These are phyloP conservation scores for Danionella cerebrum DNA, from an alignment of 2,113 vertebrate genomes.

Conservation along the genomic window DNA sequence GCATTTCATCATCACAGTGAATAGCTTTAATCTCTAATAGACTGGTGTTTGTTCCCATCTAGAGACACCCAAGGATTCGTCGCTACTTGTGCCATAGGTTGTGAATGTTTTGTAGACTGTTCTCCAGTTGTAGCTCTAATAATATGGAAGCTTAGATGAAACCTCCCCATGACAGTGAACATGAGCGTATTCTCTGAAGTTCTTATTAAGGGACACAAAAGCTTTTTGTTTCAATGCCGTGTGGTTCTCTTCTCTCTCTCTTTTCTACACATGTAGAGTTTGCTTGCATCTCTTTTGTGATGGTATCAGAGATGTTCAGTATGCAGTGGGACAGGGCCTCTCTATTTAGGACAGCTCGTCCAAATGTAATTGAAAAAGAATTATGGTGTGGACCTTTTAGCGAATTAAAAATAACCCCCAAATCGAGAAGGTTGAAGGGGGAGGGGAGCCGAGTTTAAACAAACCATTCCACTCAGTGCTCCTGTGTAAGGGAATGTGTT, in stretches of 20 bases:
- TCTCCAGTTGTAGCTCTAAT: constrained; percentile 8
- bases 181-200: constrained; percentile 12
- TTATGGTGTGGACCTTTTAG: constrained; percentile 26
- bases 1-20: not conserved
- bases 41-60: not conserved
- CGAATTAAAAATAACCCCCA: constrained; percentile 38
- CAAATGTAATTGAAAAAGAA: constrained; percentile 37
- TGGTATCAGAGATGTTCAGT: constrained; percentile 17
- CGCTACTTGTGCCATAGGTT: constrained; percentile 20
- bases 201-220: constrained; percentile 35
- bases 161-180: not conserved
- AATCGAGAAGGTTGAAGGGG: constrained; percentile 3
- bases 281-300: constrained; percentile 11
- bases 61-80: not conserved
- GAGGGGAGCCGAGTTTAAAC: not conserved
- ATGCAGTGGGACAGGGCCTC: constrained; percentile 7
- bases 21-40: not conserved
- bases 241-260: not conserved
- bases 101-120: not conserved
- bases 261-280: not conserved
- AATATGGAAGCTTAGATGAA: constrained; percentile 7
- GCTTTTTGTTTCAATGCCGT: constrained; percentile 26
- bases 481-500: not conserved
- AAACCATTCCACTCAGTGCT: not conserved
- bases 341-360: constrained; percentile 31